phyloP scores from a whole-genome alignment of 2,888 invertebrate species.

The Dione juno region DNA sequence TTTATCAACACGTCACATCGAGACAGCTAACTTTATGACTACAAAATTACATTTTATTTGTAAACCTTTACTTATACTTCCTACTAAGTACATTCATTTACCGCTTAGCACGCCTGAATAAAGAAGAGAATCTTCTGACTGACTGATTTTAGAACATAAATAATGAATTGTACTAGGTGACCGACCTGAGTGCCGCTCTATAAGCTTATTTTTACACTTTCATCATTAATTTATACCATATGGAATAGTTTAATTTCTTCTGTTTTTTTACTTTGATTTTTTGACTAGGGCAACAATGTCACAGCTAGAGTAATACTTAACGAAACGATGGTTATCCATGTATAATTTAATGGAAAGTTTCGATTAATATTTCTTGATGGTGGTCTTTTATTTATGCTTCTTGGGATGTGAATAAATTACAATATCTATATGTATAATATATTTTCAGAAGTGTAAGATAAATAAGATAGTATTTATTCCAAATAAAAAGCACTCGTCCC shows the following conservation, averaged over 20 bases:
- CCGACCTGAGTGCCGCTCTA: too few relatives aligned
- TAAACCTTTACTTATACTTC: slow-evolving; percentile 2
- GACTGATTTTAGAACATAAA: too few relatives aligned
- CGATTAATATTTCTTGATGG: neutral
- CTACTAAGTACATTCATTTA: neutral
- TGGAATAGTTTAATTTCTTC: too few relatives aligned
- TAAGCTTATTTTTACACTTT: too few relatives aligned
- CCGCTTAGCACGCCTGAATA: neutral
- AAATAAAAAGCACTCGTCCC: slow-evolving; percentile 25
- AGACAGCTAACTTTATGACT: neutral
- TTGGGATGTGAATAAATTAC: neutral
- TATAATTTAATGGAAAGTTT: neutral
- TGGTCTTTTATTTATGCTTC: neutral
- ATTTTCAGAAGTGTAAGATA: neutral
- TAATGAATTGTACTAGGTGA: too few relatives aligned
- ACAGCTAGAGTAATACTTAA: too few relatives aligned
- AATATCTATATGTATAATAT: neutral
- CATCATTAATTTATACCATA: too few relatives aligned
- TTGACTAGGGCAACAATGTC: too few relatives aligned
- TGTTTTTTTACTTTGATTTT: too few relatives aligned
- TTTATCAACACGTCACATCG: neutral
- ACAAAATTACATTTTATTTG: neutral
- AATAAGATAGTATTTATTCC: slow-evolving; percentile 13
- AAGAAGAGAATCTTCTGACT: too few relatives aligned
- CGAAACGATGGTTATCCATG: too few relatives aligned